These are phyloP conservation scores for Drepana falcataria DNA, from an alignment of 2,888 invertebrate species.

Conservation along the genomic window DNA sequence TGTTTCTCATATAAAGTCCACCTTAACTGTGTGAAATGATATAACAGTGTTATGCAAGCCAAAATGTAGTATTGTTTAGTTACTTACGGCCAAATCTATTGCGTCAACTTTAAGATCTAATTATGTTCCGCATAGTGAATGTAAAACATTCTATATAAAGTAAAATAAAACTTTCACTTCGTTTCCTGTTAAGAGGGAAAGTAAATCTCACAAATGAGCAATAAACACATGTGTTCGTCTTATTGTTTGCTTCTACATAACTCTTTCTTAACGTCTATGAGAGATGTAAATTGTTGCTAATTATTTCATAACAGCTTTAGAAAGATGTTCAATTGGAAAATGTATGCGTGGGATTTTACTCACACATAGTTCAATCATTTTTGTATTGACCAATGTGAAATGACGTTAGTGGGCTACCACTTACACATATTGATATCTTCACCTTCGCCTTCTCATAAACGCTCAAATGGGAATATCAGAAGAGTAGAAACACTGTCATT, in stretches of 20 bases:
- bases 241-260: background rate
- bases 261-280: background rate
- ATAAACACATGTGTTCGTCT: background rate
- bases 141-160: conserved; percentile 6
- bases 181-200: conserved; percentile 26
- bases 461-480: too few relatives aligned
- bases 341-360: too few relatives aligned
- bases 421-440: too few relatives aligned
- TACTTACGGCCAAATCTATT: background rate
- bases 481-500: too few relatives aligned
- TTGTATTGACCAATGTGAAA: too few relatives aligned
- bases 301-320: background rate
- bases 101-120: background rate
- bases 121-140: conserved; percentile 1
- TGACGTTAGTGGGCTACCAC: too few relatives aligned
- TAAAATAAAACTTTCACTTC: conserved; percentile 34
- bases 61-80: background rate
- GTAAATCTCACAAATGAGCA: conserved; percentile 13
- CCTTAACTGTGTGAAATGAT: too few relatives aligned
- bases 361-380: too few relatives aligned
- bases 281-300: background rate
- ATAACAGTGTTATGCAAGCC: too few relatives aligned
- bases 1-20: too few relatives aligned
- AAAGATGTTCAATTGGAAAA: background rate
- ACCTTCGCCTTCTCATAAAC: too few relatives aligned